Base-by-base conservation (phyloP, 2,113 vertebrate genomes). In the Zosterops pallidus region DNA sequence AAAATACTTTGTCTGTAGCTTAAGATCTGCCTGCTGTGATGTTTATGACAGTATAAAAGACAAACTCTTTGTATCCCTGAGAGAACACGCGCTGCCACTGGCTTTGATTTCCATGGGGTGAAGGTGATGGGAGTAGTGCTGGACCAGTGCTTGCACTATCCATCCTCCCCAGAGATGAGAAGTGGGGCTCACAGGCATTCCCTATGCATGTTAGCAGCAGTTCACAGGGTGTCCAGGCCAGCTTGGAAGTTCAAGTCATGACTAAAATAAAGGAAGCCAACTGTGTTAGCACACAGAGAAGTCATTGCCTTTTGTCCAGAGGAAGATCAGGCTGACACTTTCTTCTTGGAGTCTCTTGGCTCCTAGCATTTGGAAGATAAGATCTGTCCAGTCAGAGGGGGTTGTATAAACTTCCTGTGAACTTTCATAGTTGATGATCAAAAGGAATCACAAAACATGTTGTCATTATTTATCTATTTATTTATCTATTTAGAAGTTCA, bases 351-450 rank as follows among this genome's bases (percentile, higher is more conserved):
- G 57, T 68, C 57, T 90, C 35, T 92, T 96, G 68, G 81, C 75
- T 93, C 86, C 52, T 50, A 68, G 42, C n/a, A 75, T 91, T 96
- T 90, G 47, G 50, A 94, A 91, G 95, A 96, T 93, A 91, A 86
- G 20, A 91, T 92, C 77, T 93, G 18, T 69, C 60, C 59, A 85
- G 80, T 85, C n/a, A 57, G 77, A 85, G 57, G 22, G 70, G 65
- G 16, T 90, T 91, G 57, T 62, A 49, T 96, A 96, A 95, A 96
- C 90, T 94, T 97, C 87, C 93, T 82, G 72, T 92, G 80, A 83
- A 79, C 65, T 96, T 95, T 84, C 44, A 25, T 82, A 92, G 87
- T 5, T 92, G 88, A 28, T 2, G 33, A 96, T 95, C 81, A 95
- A 92, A 96, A 95, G 78, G 62, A 92, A 93, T 93, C 68, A 39